Evolutionary conservation across 1,140 invertebrate species (phyloP).

Genomic region (Brevipalpus yothersi): DNA sequence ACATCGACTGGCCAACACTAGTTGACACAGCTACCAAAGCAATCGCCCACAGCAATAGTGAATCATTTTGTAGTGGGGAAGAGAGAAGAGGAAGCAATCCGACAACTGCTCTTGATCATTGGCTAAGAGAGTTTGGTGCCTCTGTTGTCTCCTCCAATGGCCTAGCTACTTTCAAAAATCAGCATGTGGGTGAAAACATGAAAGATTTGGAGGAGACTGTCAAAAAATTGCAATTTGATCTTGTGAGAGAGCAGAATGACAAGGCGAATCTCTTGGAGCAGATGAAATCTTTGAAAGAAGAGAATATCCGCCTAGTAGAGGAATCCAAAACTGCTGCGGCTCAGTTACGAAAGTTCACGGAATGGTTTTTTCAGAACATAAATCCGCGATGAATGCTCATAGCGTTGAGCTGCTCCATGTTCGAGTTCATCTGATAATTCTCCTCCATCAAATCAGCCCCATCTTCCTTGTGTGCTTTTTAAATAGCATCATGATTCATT

Average conservation of each 20-base stretch:
- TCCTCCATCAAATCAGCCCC: no score
- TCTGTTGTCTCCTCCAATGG: background rate
- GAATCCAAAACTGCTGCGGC: conserved; percentile 65
- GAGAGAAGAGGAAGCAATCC: background rate
- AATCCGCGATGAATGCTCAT: no score
- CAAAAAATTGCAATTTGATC: conserved; percentile 16
- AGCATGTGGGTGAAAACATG: conserved; percentile 1
- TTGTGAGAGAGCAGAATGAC: conserved; percentile 17
- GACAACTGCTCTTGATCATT: background rate
- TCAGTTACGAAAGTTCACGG: conserved; percentile 63
- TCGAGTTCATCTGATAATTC: no score
- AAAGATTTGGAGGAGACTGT: conserved; percentile 18
- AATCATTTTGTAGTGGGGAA: background rate
- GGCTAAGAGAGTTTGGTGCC: conserved; percentile 1
- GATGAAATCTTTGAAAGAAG: conserved; percentile 39
- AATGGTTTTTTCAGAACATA: conserved; percentile 47
- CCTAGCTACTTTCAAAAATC: background rate
- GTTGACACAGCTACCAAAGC: conserved; percentile 47
- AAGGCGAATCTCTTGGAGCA: background rate
- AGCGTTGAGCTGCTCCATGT: no score
- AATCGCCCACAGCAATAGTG: conserved; percentile 25
- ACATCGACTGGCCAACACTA: conserved; percentile 46
- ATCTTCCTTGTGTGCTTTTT: no score
- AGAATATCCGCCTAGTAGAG: conserved; percentile 60
- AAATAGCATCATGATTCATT: no score